phyloP scores from a whole-genome alignment of 2,113 vertebrate genomes.

The Ctenomys sociabilis region DNA sequence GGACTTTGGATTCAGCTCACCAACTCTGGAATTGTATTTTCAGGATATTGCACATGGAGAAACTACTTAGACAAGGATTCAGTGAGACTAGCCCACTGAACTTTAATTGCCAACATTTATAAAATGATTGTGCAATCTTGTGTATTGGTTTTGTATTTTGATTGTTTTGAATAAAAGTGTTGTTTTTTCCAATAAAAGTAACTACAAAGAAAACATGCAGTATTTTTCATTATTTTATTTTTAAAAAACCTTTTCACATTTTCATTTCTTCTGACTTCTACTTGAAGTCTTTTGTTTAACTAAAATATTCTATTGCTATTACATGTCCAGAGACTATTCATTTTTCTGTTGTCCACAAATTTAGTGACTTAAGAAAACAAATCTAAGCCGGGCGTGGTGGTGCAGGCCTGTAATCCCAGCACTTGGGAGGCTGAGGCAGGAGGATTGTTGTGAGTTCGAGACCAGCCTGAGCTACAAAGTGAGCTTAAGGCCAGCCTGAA shows the following conservation, averaged over 20 bases:
- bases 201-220: constrained; percentile 72
- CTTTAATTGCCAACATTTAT: constrained; percentile 76
- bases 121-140: constrained; percentile 81
- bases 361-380: not conserved
- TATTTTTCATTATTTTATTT: constrained; percentile 67
- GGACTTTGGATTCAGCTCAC: constrained; percentile 27
- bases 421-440: too few species aligned
- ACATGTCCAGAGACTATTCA: not conserved
- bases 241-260: not conserved
- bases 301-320: not conserved
- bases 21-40: constrained; percentile 62
- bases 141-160: constrained; percentile 83
- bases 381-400: too few species aligned
- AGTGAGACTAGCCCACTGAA: constrained; percentile 50
- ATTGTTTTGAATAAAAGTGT: constrained; percentile 84
- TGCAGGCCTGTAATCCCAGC: too few species aligned
- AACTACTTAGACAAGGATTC: constrained; percentile 13
- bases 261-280: constrained; percentile 8
- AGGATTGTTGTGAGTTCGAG: too few species aligned
- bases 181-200: constrained; percentile 86
- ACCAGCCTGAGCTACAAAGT: too few species aligned
- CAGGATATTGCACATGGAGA: constrained; percentile 53
- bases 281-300: not conserved
- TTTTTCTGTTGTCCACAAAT: not conserved
- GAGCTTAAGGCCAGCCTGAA: too few species aligned